Percentiles rank a stretch among this genome's conserved stretches.
Evolutionary conservation across 1,140 invertebrate genomes (phyloP).

Genomic region (Bactericera cockerelli): DNA sequence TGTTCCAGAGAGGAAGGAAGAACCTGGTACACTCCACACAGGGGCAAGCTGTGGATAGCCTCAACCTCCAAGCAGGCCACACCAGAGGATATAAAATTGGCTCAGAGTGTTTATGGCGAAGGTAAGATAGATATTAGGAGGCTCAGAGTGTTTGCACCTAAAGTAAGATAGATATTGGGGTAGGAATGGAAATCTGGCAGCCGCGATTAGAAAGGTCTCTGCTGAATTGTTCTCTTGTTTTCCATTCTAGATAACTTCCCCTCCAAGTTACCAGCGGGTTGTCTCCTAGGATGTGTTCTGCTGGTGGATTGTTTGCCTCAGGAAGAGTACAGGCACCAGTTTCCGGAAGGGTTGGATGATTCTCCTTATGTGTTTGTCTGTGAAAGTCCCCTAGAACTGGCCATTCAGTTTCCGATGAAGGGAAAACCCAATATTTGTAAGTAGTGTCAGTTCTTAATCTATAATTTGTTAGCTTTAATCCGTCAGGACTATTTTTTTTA

Average conservation of each 20-base stretch:
- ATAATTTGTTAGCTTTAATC: constrained; percentile 9
- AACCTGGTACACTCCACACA: constrained; percentile 78
- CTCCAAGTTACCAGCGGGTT: constrained; percentile 64
- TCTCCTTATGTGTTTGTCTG: constrained; percentile 89
- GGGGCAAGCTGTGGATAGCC: constrained; percentile 88
- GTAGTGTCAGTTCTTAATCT: too few relatives aligned
- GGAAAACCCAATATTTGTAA: constrained; percentile 94
- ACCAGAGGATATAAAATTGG: constrained; percentile 45
- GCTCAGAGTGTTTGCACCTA: too few relatives aligned
- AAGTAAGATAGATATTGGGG: too few relatives aligned
- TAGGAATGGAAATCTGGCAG: too few relatives aligned
- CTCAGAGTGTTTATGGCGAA: constrained; percentile 53
- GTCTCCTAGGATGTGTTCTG: constrained; percentile 77
- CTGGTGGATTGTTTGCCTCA: constrained; percentile 71
- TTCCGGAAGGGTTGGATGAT: constrained; percentile 68
- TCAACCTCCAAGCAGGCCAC: constrained; percentile 60
- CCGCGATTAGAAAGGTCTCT: too few relatives aligned
- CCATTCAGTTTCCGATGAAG: constrained; percentile 74
- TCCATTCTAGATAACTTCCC: constrained; percentile 40
- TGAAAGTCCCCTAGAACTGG: constrained; percentile 61
- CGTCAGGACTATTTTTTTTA: neutral
- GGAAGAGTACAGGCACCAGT: constrained; percentile 65
- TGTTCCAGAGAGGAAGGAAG: constrained; percentile 76
- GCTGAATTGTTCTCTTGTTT: too few relatives aligned
- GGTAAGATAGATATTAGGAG: too few relatives aligned